These are phyloP conservation scores for Pollimyrus isidori DNA, from an alignment of 2,113 vertebrate genomes.

Conservation along the genomic window DNA sequence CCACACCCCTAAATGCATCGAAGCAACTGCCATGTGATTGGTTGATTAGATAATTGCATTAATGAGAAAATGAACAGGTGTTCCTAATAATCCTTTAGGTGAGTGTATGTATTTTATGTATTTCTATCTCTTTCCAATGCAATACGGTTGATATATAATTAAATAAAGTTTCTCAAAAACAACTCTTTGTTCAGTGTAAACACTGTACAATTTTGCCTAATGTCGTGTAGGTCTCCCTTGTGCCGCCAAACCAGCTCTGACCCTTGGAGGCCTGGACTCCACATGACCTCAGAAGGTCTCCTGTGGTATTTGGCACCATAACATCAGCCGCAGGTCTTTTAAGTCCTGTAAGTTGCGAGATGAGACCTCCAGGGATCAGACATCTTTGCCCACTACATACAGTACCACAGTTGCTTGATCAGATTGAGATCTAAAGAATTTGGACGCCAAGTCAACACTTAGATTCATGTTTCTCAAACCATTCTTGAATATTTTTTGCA, in stretches of 20 bases:
- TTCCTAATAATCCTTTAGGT: no score
- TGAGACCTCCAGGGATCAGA: not conserved
- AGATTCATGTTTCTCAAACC: not conserved
- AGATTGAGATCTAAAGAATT: not conserved
- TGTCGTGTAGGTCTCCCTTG: not conserved
- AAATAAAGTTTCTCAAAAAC: not conserved
- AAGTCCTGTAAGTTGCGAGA: not conserved
- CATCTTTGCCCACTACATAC: not conserved
- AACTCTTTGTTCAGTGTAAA: not conserved
- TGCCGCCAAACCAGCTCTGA: not conserved
- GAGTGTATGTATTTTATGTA: no score
- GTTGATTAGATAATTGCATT: no score
- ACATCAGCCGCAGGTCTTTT: not conserved
- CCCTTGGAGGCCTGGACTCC: not conserved
- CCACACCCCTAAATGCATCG: no score
- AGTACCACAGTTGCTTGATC: not conserved
- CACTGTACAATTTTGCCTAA: not conserved
- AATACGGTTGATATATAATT: not conserved
- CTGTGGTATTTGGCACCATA: not conserved
- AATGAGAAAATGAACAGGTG: no score
- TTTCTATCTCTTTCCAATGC: not conserved
- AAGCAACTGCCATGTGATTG: no score
- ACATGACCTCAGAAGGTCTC: not conserved
- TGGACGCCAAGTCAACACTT: not conserved
- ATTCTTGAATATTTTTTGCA: not conserved